A percentile compares a stretch with the other conserved stretches of the same genome.
Conservation (phyloP, 2,888 invertebrate genomes). For the Chaetoderma sp. region DNA sequence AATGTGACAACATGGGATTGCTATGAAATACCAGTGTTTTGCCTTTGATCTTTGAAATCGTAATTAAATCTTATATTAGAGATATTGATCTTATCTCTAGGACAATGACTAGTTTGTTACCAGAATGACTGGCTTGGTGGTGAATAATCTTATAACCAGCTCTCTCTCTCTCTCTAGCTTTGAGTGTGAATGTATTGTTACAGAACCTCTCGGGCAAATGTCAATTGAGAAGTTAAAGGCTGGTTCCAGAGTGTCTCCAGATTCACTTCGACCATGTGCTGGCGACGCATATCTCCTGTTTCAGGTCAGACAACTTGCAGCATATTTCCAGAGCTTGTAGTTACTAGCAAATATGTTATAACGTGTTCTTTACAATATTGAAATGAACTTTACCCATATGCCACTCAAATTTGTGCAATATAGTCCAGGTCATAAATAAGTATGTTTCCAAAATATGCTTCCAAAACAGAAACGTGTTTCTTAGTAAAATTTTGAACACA, state of each 20-base stretch:
- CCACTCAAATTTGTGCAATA: no score
- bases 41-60: neutral
- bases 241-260: conserved; percentile 82
- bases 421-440: no score
- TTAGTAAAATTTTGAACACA: no score
- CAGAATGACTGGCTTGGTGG: neutral
- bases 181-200: conserved; percentile 16
- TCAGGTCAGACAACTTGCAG: conserved; percentile 75
- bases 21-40: neutral
- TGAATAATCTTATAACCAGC: neutral
- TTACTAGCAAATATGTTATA: neutral
- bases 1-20: neutral
- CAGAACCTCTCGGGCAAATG: conserved; percentile 70
- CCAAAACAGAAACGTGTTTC: no score
- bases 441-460: no score
- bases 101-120: no score
- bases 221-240: conserved; percentile 84
- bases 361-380: neutral
- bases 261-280: conserved; percentile 87
- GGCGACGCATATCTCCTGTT: conserved; percentile 93
- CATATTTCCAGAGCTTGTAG: no score
- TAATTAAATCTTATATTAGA: neutral
- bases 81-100: neutral
- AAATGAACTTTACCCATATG: neutral
- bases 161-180: neutral